Evolutionary conservation across 2,797 vertebrate genomes (phyloP).

Genomic region (Pipistrellus kuhlii): DNA sequence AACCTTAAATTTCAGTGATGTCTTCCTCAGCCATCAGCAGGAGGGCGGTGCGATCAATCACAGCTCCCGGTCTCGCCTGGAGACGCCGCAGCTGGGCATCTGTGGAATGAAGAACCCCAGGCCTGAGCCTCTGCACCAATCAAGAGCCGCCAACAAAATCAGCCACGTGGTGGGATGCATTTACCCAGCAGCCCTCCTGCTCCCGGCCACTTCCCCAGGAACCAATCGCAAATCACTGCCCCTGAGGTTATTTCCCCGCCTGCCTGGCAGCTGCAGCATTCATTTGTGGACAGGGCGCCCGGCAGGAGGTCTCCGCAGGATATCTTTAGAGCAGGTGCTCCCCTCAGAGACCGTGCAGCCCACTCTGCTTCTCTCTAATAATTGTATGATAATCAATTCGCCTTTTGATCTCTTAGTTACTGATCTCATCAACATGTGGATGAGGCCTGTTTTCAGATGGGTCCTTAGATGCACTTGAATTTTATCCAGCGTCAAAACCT

Average conservation of each 20-base stretch:
- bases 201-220: conserved; percentile 63
- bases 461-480: conserved; percentile 52
- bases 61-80: conserved; percentile 19
- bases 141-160: conserved; percentile 77
- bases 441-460: conserved; percentile 28
- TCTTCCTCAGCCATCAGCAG: conserved; percentile 70
- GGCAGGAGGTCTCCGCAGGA: too few relatives aligned
- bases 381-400: conserved; percentile 58
- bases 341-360: too few relatives aligned
- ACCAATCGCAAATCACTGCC: too few relatives aligned
- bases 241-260: too few relatives aligned
- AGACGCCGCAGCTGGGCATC: background rate
- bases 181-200: conserved; percentile 47
- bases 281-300: too few relatives aligned
- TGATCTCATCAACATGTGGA: conserved; percentile 29
- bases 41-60: conserved; percentile 61
- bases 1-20: conserved; percentile 73
- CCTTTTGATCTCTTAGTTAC: conserved; percentile 69
- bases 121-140: conserved; percentile 59
- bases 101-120: conserved; percentile 45
- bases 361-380: too few relatives aligned
- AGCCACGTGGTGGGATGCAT: conserved; percentile 78
- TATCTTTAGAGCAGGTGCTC: too few relatives aligned
- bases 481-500: conserved; percentile 25
- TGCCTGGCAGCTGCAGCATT: too few relatives aligned